These are phyloP conservation scores for Nephotettix cincticeps DNA, from an alignment of 1,140 invertebrate genomes.

Conservation along the genomic window DNA sequence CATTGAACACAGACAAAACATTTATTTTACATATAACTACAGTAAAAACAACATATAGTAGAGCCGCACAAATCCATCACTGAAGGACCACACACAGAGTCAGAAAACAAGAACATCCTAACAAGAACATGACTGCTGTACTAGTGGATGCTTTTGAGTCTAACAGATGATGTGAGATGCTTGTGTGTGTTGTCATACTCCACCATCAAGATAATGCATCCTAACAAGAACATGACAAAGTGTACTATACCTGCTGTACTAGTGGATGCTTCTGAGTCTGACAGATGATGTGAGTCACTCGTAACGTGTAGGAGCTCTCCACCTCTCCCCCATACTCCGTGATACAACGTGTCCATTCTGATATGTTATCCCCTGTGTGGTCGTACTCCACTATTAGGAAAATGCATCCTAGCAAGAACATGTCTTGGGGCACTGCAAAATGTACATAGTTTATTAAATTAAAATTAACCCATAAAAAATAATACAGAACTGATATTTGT, in stretches of 20 bases:
- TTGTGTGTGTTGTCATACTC: slow-evolving; percentile 68
- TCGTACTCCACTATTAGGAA: slow-evolving; percentile 83
- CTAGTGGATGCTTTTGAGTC: slow-evolving; percentile 83
- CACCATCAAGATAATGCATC: slow-evolving; percentile 88
- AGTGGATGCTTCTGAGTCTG: slow-evolving; percentile 85
- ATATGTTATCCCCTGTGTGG: slow-evolving; percentile 55
- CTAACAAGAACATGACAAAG: slow-evolving; percentile 87
- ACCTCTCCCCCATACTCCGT: slow-evolving; percentile 87
- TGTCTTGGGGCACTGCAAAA: slow-evolving; percentile 75
- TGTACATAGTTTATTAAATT: too few relatives aligned
- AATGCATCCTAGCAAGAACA: slow-evolving; percentile 89
- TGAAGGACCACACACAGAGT: too few relatives aligned
- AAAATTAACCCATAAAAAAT: too few relatives aligned
- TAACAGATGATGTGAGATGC: slow-evolving; percentile 92
- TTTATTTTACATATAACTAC: too few relatives aligned
- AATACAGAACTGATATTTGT: too few relatives aligned
- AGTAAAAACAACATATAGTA: too few relatives aligned
- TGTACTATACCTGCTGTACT: slow-evolving; percentile 77
- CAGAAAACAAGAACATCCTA: too few relatives aligned
- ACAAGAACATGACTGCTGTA: too few relatives aligned
- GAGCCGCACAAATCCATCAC: too few relatives aligned
- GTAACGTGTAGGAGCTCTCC: slow-evolving; percentile 75
- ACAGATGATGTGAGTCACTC: slow-evolving; percentile 90
- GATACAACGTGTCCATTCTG: slow-evolving; percentile 84
- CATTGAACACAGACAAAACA: too few relatives aligned